Conservation (phyloP, 2,888 invertebrate species). For the Liposcelis brunnea region DNA sequence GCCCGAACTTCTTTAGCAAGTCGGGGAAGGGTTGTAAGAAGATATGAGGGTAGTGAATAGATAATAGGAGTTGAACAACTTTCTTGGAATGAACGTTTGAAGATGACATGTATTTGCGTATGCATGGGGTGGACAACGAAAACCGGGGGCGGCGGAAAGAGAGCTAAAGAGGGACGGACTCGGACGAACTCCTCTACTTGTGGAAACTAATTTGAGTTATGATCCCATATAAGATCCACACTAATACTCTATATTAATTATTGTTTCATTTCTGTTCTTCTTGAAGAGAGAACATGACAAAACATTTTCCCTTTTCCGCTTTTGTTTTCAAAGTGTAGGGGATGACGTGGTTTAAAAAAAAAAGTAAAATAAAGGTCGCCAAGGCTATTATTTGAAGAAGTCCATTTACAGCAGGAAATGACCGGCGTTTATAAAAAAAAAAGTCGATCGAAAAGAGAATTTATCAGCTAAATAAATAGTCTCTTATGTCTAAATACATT, state of each 20-base stretch:
- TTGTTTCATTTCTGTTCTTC: constrained; percentile 2
- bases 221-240: constrained; percentile 8
- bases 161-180: neutral
- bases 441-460: too few species aligned
- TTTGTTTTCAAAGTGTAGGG: neutral
- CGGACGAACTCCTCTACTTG: neutral
- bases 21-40: too few species aligned
- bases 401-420: too few species aligned
- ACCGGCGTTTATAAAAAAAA: too few species aligned
- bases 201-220: constrained; percentile 9
- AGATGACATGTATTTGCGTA: constrained; percentile 2
- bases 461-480: too few species aligned
- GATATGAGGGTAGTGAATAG: too few species aligned
- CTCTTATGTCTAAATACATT: too few species aligned
- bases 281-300: neutral
- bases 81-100: neutral
- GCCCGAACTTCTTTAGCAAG: too few species aligned
- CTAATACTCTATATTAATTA: constrained; percentile 8
- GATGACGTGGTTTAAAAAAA: too few species aligned
- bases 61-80: too few species aligned
- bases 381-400: too few species aligned
- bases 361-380: neutral
- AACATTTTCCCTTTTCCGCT: neutral
- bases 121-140: constrained; percentile 2
- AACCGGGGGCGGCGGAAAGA: constrained; percentile 4